Conservation (phyloP, 2,888 invertebrate genomes). For the Zeuzera pyrina region DNA sequence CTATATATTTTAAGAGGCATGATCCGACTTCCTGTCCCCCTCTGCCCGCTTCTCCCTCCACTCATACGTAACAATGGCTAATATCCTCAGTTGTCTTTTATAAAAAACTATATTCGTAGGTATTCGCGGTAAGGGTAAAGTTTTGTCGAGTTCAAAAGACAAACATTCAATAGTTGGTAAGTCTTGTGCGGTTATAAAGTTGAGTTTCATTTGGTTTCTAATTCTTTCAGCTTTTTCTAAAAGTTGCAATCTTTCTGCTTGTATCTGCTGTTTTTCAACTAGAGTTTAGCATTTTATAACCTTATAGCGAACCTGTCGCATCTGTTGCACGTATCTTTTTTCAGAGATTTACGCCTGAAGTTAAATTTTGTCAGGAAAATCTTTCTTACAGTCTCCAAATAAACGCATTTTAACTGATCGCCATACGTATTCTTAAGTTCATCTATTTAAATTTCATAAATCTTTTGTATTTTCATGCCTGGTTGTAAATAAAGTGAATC, state of each 20-base stretch:
- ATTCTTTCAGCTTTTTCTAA: constrained; percentile 6
- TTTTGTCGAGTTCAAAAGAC: constrained; percentile 14
- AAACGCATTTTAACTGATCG: too few species aligned
- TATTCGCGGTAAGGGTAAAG: constrained; percentile 15
- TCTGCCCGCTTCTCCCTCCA: constrained; percentile 18
- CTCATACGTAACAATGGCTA: constrained; percentile 15
- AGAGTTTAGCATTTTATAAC: constrained; percentile 11
- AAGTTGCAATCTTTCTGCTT: neutral
- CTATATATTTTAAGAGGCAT: constrained; percentile 5
- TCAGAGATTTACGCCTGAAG: constrained; percentile 9
- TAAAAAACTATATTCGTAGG: constrained; percentile 19
- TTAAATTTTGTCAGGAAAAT: constrained; percentile 12
- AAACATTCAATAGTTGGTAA: constrained; percentile 9
- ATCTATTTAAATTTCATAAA: neutral
- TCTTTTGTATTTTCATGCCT: neutral
- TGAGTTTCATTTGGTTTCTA: constrained; percentile 11
- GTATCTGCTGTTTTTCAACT: neutral
- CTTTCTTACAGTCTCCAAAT: too few species aligned
- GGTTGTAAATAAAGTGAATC: neutral
- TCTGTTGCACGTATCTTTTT: constrained; percentile 13
- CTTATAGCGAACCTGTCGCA: constrained; percentile 10
- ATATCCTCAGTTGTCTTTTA: constrained; percentile 18
- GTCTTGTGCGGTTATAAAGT: constrained; percentile 10
- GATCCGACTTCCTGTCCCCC: constrained; percentile 18
- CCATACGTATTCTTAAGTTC: too few species aligned